phyloP scores from a whole-genome alignment of 2,113 vertebrate genomes.

The Amphilophus citrinellus region DNA sequence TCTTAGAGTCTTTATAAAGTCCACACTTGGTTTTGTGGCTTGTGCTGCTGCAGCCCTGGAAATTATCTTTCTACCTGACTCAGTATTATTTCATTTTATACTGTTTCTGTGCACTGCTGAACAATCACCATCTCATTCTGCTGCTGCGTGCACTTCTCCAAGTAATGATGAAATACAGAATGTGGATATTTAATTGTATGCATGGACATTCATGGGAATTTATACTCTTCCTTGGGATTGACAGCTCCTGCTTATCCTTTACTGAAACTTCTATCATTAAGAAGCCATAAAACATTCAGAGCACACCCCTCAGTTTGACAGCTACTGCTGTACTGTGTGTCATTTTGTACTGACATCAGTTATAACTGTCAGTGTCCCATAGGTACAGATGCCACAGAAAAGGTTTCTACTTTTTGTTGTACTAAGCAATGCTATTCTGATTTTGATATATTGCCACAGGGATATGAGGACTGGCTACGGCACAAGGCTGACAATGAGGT shows the following conservation, averaged over 20 bases:
- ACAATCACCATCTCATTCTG: conserved; percentile 14
- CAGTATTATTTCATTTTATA: conserved; percentile 38
- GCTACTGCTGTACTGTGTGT: not conserved
- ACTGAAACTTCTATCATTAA: not conserved
- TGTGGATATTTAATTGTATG: conserved; percentile 11
- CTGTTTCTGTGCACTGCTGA: conserved; percentile 36
- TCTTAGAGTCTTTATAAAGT: conserved; percentile 50
- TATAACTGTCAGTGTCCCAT: conserved; percentile 13
- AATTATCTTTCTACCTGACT: conserved; percentile 14
- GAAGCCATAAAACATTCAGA: not conserved
- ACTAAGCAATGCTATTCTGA: conserved; percentile 5
- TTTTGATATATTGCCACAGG: conserved; percentile 78
- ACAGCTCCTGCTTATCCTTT: not conserved
- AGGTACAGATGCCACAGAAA: not conserved
- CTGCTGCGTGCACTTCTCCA: conserved; percentile 33
- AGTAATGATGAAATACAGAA: conserved; percentile 7
- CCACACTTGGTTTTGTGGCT: conserved; percentile 27
- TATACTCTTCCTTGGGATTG: not conserved
- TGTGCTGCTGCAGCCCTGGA: conserved; percentile 30
- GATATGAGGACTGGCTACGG: conserved; percentile 98
- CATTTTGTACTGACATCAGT: conserved; percentile 6
- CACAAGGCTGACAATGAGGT: conserved; percentile 98
- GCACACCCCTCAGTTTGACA: conserved; percentile 3
- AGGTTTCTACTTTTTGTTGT: conserved; percentile 21
- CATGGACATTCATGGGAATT: not conserved